Evolutionary conservation across 1,140 invertebrate species (phyloP).

Genomic region (Heliconius nattereri): DNA sequence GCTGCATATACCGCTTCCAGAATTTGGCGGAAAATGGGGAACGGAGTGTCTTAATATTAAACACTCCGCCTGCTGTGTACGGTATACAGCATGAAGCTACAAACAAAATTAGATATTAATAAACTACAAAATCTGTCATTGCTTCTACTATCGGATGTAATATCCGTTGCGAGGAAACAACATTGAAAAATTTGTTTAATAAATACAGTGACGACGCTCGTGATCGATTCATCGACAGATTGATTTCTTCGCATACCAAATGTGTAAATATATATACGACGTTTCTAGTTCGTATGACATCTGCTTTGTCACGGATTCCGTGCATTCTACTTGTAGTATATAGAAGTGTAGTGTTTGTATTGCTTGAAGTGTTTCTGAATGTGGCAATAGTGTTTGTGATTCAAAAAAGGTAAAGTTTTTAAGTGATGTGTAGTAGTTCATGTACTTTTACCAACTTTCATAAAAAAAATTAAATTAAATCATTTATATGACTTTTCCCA

Average conservation of each 20-base stretch:
- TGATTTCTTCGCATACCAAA: constrained; percentile 24
- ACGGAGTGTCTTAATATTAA: too few species aligned
- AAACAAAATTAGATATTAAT: neutral
- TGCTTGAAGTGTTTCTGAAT: constrained; percentile 5
- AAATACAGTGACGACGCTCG: neutral
- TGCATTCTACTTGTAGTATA: neutral
- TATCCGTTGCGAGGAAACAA: neutral
- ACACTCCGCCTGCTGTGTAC: too few species aligned
- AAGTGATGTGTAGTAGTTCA: neutral
- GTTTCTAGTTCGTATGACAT: constrained; percentile 20
- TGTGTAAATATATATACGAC: constrained; percentile 7
- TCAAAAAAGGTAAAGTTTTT: neutral
- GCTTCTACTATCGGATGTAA: neutral
- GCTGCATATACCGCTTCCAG: too few species aligned
- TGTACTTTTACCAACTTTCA: neutral
- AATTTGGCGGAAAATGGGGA: too few species aligned
- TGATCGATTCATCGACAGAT: constrained; percentile 15
- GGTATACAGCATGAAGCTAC: too few species aligned
- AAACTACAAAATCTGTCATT: neutral
- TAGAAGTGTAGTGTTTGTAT: constrained; percentile 7
- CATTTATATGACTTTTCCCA: neutral
- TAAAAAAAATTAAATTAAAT: neutral
- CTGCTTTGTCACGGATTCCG: constrained; percentile 21
- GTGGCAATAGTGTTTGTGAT: neutral
- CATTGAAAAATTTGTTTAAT: neutral